phyloP scores from a whole-genome alignment of 2,113 vertebrate species.

The Neodontobutis hainanensis region DNA sequence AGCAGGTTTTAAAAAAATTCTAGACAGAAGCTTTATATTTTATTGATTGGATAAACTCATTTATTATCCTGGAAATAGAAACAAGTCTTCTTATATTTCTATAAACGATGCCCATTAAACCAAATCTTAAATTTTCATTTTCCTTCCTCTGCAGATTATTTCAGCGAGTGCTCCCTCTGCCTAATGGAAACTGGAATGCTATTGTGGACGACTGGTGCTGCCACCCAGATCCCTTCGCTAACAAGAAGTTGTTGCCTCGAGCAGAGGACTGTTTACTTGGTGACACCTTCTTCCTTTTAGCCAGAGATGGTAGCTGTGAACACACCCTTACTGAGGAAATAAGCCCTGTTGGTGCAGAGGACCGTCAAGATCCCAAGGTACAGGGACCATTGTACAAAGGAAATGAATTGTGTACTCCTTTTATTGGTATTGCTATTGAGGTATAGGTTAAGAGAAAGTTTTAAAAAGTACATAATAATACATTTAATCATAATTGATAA shows the following conservation, averaged over 20 bases:
- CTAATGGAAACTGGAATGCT: constrained; percentile 89
- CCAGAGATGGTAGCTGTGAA: constrained; percentile 69
- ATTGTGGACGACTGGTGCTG: constrained; percentile 97
- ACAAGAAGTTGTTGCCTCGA: constrained; percentile 83
- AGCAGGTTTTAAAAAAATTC: no score
- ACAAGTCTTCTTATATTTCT: constrained; percentile 6
- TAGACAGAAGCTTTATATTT: no score
- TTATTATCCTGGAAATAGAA: no score
- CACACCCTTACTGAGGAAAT: constrained; percentile 62
- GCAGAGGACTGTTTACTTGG: constrained; percentile 89
- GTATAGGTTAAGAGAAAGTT: background rate
- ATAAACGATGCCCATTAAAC: background rate
- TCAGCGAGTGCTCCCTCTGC: constrained; percentile 89
- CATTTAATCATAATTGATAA: background rate
- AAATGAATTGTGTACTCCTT: background rate
- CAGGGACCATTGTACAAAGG: background rate
- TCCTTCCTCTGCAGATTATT: constrained; percentile 80
- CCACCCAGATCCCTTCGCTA: constrained; percentile 90
- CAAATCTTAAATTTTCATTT: background rate
- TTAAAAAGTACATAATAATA: background rate
- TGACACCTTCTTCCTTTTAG: constrained; percentile 87
- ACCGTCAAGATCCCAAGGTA: constrained; percentile 69
- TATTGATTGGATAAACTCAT: no score
- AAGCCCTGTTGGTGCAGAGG: constrained; percentile 33
- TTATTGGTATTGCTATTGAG: background rate